phyloP scores from a whole-genome alignment of 2,797 vertebrate genomes.

The Astyanax mexicanus region DNA sequence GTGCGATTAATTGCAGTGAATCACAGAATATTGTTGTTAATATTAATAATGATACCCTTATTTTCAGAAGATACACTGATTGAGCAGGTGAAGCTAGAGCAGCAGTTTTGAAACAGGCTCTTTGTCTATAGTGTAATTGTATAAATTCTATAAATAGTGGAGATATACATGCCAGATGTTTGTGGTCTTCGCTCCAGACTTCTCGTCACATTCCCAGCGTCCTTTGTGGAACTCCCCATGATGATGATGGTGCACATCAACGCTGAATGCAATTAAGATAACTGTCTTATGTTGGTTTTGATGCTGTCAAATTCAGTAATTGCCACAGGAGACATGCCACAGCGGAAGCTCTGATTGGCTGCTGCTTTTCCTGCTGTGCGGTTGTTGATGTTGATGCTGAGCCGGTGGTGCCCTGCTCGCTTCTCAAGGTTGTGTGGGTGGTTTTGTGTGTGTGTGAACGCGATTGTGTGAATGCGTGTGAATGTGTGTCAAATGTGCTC shows the following conservation, averaged over 20 bases:
- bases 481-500: no score
- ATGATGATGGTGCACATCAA: slow-evolving; percentile 2
- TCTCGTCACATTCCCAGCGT: not conserved
- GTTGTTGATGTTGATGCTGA: slow-evolving; percentile 27
- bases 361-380: slow-evolving; percentile 12
- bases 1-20: no score
- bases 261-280: slow-evolving; percentile 30
- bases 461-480: not conserved
- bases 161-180: no score
- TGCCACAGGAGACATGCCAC: slow-evolving; percentile 34
- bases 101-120: no score
- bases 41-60: no score
- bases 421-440: slow-evolving; percentile 20
- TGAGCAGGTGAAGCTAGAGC: no score
- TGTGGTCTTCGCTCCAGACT: not conserved
- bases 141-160: no score
- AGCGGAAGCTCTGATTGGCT: slow-evolving; percentile 2
- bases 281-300: slow-evolving; percentile 13
- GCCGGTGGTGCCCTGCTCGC: slow-evolving; percentile 10
- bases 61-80: no score
- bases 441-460: slow-evolving; percentile 11
- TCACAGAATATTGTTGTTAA: no score
- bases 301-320: slow-evolving; percentile 32
- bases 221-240: not conserved
- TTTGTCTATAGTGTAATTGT: no score